phyloP scores from a whole-genome alignment of 2,888 invertebrate genomes.

The Trachelus iudaicus region DNA sequence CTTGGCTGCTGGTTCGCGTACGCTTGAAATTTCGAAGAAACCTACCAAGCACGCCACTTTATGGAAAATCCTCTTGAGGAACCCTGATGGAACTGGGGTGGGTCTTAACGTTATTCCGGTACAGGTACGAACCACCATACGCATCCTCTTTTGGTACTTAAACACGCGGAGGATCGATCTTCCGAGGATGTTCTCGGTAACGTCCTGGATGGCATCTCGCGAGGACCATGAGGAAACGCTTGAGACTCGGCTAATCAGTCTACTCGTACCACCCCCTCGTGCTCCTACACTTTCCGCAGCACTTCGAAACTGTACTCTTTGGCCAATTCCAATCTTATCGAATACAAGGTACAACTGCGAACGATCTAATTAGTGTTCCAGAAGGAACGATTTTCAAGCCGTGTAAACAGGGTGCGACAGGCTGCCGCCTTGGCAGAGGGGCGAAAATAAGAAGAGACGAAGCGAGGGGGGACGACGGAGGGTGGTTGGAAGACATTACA shows the following conservation, averaged over 20 bases:
- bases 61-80: neutral
- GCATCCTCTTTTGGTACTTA: neutral
- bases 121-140: neutral
- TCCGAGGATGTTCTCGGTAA: neutral
- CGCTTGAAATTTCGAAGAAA: neutral
- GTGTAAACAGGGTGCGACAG: slow-evolving; percentile 32
- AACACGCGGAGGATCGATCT: neutral
- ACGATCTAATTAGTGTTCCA: slow-evolving; percentile 30
- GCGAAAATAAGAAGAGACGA: slow-evolving; percentile 12
- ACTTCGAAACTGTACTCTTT: too few relatives aligned
- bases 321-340: neutral
- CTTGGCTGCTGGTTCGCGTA: neutral
- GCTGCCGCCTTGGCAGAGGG: slow-evolving; percentile 15
- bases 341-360: neutral
- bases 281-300: neutral
- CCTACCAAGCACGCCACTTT: neutral
- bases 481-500: neutral
- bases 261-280: neutral
- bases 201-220: too few relatives aligned
- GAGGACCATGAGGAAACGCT: too few relatives aligned
- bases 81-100: neutral
- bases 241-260: neutral
- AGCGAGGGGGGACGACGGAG: slow-evolving; percentile 8
- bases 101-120: neutral
- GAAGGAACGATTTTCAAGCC: slow-evolving; percentile 27